phyloP scores from a whole-genome alignment of 2,113 vertebrate species.

The Oreocharis arfaki region DNA sequence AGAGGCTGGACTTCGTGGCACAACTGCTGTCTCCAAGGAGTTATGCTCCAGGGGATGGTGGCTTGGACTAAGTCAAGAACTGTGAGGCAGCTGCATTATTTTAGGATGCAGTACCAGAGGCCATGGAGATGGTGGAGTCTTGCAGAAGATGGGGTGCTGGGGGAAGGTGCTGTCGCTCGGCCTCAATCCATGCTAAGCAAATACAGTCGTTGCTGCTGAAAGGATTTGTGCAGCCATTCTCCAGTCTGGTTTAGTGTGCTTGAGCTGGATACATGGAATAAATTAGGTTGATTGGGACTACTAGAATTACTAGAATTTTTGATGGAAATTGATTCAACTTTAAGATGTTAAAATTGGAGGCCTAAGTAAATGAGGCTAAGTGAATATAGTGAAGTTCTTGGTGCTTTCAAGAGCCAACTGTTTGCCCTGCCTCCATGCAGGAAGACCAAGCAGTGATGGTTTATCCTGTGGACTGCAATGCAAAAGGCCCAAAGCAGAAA shows the following conservation, averaged over 20 bases:
- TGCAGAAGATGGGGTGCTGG: background rate
- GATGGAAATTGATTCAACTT: background rate
- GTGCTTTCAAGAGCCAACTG: background rate
- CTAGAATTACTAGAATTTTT: background rate
- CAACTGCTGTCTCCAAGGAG: background rate
- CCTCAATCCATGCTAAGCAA: accelerated
- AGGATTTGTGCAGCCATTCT: background rate
- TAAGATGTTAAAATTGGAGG: background rate
- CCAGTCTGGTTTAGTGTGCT: background rate
- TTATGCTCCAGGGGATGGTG: accelerated
- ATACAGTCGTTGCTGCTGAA: accelerated
- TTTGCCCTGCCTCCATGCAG: background rate
- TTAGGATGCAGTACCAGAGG: background rate
- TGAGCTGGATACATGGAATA: background rate
- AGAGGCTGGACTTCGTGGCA: background rate
- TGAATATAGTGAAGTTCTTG: background rate
- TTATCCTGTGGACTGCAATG: background rate
- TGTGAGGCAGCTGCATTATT: background rate
- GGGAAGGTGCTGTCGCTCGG: background rate
- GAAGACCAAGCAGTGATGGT: background rate
- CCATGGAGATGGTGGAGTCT: background rate
- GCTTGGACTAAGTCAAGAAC: background rate
- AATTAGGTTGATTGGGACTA: background rate
- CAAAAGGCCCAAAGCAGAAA: background rate
- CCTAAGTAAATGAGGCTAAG: background rate